phyloP scores from a whole-genome alignment of 1,140 invertebrate genomes.

The Halictus rubicundus region DNA sequence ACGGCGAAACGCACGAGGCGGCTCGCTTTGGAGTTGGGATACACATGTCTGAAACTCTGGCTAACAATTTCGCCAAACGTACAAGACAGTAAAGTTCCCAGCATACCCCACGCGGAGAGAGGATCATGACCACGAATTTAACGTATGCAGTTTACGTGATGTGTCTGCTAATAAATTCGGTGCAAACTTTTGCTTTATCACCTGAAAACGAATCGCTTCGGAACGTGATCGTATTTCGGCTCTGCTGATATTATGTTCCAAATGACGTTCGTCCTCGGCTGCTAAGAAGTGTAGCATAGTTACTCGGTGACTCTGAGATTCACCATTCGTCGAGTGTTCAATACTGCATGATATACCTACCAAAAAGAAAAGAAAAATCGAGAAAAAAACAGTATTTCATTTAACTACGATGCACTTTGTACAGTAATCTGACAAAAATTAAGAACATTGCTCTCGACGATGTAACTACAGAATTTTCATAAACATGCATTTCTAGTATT shows the following conservation, averaged over 20 bases:
- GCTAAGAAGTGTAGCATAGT: neutral
- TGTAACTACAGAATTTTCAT: no score
- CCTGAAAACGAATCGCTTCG: neutral
- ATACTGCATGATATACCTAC: no score
- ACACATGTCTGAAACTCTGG: neutral
- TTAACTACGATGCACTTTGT: no score
- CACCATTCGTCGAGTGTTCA: no score
- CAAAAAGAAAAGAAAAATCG: no score
- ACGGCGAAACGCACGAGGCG: neutral
- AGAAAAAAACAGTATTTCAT: no score
- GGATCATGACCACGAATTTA: slow-evolving; percentile 10
- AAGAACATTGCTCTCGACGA: no score
- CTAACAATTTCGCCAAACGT: slow-evolving; percentile 22
- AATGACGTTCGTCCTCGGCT: slow-evolving; percentile 1
- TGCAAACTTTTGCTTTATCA: slow-evolving; percentile 18
- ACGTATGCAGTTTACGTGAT: slow-evolving; percentile 21
- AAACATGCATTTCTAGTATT: no score
- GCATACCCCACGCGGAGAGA: neutral
- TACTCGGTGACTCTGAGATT: slow-evolving; percentile 4
- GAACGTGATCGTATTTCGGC: slow-evolving; percentile 11
- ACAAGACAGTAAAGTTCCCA: slow-evolving; percentile 22
- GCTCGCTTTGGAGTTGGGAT: no score
- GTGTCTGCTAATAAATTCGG: slow-evolving; percentile 7
- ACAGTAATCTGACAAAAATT: no score
- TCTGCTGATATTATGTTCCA: neutral